A percentile compares a stretch with the other conserved stretches of the same genome.
phyloP scores from a whole-genome alignment of 2,888 invertebrate genomes.

The Eilema depressum region DNA sequence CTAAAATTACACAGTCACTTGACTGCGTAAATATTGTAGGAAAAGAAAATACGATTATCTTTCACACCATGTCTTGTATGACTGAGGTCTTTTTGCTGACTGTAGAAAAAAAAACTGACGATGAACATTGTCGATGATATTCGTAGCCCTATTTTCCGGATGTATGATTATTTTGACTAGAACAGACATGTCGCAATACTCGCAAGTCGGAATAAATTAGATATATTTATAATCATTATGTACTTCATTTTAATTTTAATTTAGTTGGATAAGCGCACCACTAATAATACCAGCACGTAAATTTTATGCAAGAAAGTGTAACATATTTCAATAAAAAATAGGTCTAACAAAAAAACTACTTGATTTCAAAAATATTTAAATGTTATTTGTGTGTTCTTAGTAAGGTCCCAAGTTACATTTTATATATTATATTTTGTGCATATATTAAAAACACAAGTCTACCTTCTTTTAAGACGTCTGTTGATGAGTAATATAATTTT shows the following conservation, averaged over 20 bases:
- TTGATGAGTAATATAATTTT: background rate
- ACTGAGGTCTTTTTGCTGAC: constrained; percentile 66
- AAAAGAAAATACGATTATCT: constrained; percentile 52
- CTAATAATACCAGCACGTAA: background rate
- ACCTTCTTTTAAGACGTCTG: background rate
- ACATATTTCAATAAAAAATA: background rate
- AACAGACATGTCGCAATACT: constrained; percentile 23
- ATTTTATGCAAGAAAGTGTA: background rate
- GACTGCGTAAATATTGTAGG: constrained; percentile 47
- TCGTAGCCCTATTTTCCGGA: constrained; percentile 49
- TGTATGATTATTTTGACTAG: constrained; percentile 23
- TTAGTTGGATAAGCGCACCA: background rate
- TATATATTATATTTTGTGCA: background rate
- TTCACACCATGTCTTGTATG: constrained; percentile 76
- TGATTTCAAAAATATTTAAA: background rate
- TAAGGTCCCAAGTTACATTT: background rate
- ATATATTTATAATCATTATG: background rate
- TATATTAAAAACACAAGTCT: background rate
- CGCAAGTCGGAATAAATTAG: background rate
- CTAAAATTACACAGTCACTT: constrained; percentile 43
- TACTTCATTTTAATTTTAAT: background rate
- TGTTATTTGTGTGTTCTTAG: background rate
- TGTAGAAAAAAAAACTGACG: constrained; percentile 53
- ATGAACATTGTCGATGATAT: constrained; percentile 51
- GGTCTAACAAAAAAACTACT: background rate